A percentile compares a stretch with the other conserved stretches of the same genome.
phyloP scores from a whole-genome alignment of 2,797 vertebrate genomes.

The Sebastes flavidus region DNA sequence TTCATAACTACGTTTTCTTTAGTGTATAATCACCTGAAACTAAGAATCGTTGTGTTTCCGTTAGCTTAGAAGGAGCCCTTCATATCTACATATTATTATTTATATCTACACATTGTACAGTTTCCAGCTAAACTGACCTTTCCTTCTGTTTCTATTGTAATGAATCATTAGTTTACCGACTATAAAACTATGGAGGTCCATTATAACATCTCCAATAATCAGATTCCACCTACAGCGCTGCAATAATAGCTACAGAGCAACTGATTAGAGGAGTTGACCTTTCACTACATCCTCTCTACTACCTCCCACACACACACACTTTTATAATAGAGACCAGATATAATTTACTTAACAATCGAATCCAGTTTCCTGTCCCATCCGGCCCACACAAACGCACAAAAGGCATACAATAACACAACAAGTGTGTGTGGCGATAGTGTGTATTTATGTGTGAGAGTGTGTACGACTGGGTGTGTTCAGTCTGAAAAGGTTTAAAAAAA shows the following conservation, averaged over 20 bases:
- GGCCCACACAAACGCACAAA: not conserved
- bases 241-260: conserved; percentile 40
- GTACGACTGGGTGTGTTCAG: not conserved
- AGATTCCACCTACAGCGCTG: conserved; percentile 56
- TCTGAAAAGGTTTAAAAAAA: not conserved
- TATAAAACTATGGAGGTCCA: conserved; percentile 57
- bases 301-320: conserved; percentile 21
- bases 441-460: not conserved
- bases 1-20: too few species aligned
- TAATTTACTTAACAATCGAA: conserved; percentile 58
- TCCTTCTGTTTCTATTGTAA: conserved; percentile 38
- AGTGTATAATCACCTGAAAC: too few species aligned
- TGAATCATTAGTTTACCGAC: conserved; percentile 57
- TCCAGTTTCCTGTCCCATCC: conserved; percentile 34
- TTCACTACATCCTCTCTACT: conserved; percentile 48
- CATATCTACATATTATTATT: too few species aligned
- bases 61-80: too few species aligned
- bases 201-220: conserved; percentile 58
- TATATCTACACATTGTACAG: not conserved
- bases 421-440: not conserved
- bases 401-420: not conserved
- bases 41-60: too few species aligned
- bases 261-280: conserved; percentile 67
- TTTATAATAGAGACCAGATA: conserved; percentile 32
- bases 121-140: conserved; percentile 2